A percentile compares a stretch with the other conserved stretches of the same genome.
Evolutionary conservation across 2,888 invertebrate genomes (phyloP).

Genomic region (Mesorhabditis spiculigera): DNA sequence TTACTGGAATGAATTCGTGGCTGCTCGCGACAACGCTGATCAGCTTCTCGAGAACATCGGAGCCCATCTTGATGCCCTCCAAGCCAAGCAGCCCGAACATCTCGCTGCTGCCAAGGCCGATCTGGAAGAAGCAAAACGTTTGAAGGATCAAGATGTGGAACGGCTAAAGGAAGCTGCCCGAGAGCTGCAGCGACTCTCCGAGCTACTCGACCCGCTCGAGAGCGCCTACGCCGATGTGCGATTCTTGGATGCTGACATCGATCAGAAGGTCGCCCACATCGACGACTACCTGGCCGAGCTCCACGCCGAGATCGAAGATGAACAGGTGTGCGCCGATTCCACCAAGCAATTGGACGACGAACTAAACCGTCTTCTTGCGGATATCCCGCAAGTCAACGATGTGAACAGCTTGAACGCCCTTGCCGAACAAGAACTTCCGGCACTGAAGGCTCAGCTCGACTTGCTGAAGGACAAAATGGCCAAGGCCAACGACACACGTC

Average conservation of each 20-base stretch:
- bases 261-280: slow-evolving; percentile 38
- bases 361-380: slow-evolving; percentile 17
- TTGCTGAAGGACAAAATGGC: slow-evolving; percentile 23
- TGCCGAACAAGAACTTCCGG: slow-evolving; percentile 18
- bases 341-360: slow-evolving; percentile 30
- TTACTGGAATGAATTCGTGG: slow-evolving; percentile 35
- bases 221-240: slow-evolving; percentile 45
- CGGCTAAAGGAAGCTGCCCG: slow-evolving; percentile 22
- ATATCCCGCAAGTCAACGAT: slow-evolving; percentile 19
- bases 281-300: slow-evolving; percentile 32
- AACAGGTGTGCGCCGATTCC: slow-evolving; percentile 30
- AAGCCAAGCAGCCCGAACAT: slow-evolving; percentile 18
- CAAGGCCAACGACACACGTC: slow-evolving; percentile 22
- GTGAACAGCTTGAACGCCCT: slow-evolving; percentile 8
- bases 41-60: slow-evolving; percentile 30
- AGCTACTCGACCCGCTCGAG: slow-evolving; percentile 41
- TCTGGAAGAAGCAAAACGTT: slow-evolving; percentile 17
- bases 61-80: slow-evolving; percentile 21
- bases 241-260: slow-evolving; percentile 45
- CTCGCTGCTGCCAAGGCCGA: slow-evolving; percentile 21
- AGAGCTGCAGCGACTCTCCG: slow-evolving; percentile 36
- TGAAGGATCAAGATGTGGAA: slow-evolving; percentile 18
- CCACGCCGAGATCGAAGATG: slow-evolving; percentile 28
- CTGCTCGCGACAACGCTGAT: slow-evolving; percentile 34
- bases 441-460: slow-evolving; percentile 28